These are phyloP conservation scores for Hymenopus coronatus DNA, from an alignment of 2,888 invertebrate species.

Conservation along the genomic window DNA sequence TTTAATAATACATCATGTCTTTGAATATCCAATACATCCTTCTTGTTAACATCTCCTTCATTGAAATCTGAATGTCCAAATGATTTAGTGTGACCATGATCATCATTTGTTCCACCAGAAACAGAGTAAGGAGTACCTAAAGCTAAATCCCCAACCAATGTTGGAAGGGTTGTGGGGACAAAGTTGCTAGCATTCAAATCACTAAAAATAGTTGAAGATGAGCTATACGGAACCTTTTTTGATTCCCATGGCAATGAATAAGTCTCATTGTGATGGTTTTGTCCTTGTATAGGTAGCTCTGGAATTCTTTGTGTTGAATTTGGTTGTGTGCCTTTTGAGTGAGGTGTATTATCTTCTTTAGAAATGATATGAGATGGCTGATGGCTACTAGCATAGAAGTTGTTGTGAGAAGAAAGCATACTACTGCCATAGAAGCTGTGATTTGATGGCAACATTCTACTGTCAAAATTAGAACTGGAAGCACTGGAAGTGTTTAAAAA, in stretches of 20 bases:
- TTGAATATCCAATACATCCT: background rate
- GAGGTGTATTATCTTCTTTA: background rate
- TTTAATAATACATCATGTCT: background rate
- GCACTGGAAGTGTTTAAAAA: background rate
- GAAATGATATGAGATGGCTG: background rate
- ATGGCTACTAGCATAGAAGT: background rate
- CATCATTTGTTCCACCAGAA: background rate
- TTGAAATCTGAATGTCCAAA: constrained; percentile 9
- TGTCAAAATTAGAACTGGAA: constrained; percentile 4
- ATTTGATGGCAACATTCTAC: background rate
- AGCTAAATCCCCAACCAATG: constrained; percentile 60
- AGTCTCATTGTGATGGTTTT: constrained; percentile 7
- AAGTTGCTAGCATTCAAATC: constrained; percentile 34
- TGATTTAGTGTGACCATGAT: constrained; percentile 5
- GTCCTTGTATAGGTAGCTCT: background rate
- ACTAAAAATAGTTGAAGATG: constrained; percentile 28
- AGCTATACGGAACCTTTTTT: constrained; percentile 50
- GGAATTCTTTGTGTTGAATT: constrained; percentile 1
- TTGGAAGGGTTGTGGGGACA: constrained; percentile 55
- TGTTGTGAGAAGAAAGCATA: constrained; percentile 3
- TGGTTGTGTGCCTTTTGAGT: background rate
- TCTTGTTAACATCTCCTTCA: background rate
- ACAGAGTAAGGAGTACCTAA: constrained; percentile 43
- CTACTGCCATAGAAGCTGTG: background rate
- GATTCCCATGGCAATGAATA: constrained; percentile 55